Conservation (phyloP, 2,888 invertebrate species). For the Melikaiella ostensackeni region DNA sequence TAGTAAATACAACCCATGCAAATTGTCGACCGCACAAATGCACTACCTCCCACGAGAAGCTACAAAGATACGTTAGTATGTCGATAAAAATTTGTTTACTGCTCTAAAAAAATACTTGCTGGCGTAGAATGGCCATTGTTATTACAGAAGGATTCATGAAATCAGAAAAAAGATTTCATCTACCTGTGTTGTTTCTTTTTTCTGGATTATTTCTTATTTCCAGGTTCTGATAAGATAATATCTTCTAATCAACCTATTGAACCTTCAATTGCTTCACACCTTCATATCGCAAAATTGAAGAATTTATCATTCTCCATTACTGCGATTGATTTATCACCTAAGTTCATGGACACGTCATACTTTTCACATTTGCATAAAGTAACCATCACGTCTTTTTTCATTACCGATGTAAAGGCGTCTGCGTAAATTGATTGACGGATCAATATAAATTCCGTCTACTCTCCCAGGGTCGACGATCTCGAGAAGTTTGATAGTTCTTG, state of each 20-base stretch:
- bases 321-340: neutral
- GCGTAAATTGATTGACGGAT: slow-evolving; percentile 10
- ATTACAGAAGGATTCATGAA: neutral
- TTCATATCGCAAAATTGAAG: neutral
- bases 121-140: neutral
- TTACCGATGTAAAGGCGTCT: neutral
- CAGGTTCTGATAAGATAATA: neutral
- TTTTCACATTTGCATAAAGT: slow-evolving; percentile 12
- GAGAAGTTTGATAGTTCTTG: slow-evolving; percentile 8
- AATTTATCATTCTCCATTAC: neutral
- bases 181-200: neutral
- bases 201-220: too few relatives aligned
- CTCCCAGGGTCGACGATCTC: neutral
- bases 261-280: neutral
- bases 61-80: neutral
- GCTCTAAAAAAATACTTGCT: neutral
- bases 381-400: slow-evolving; percentile 7
- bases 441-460: slow-evolving; percentile 9
- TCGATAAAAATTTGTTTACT: neutral
- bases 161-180: neutral
- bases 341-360: neutral
- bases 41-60: neutral
- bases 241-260: neutral
- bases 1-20: neutral
- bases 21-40: neutral